Evolutionary conservation across 1,140 invertebrate species (phyloP).

Genomic region (Camponotus pennsylvanicus): DNA sequence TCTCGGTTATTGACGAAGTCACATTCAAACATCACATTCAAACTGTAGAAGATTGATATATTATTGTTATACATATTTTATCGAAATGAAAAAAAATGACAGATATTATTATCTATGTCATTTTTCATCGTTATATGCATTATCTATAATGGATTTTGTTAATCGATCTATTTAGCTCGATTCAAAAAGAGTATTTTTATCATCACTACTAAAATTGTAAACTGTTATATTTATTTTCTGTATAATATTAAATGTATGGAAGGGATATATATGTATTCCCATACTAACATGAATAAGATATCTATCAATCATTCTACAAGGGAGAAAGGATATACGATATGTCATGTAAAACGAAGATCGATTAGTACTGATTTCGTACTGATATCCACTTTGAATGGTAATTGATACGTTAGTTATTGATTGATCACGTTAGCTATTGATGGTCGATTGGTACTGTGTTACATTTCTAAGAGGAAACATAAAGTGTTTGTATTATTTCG

Average conservation of each 20-base stretch:
- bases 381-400: conserved; percentile 38
- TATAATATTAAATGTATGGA: not conserved
- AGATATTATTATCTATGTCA: not conserved
- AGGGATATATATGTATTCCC: not conserved
- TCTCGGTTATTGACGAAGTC: no score
- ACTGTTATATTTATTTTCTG: not conserved
- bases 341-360: conserved; percentile 38
- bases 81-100: not conserved
- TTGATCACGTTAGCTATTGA: conserved; percentile 1
- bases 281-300: not conserved
- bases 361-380: conserved; percentile 33
- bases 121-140: not conserved
- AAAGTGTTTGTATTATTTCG: not conserved
- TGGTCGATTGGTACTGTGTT: not conserved
- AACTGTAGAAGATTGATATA: not conserved
- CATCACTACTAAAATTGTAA: not conserved
- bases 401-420: conserved; percentile 16
- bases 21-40: not conserved
- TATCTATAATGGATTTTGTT: not conserved
- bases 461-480: not conserved
- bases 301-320: conserved; percentile 17
- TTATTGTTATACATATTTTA: no score
- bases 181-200: not conserved
- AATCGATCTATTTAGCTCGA: not conserved
- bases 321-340: conserved; percentile 1